Evolutionary conservation across 2,797 vertebrate species (phyloP), one percentile per base, ranked within the genome.

Genomic region (Acanthornis magna): DNA sequence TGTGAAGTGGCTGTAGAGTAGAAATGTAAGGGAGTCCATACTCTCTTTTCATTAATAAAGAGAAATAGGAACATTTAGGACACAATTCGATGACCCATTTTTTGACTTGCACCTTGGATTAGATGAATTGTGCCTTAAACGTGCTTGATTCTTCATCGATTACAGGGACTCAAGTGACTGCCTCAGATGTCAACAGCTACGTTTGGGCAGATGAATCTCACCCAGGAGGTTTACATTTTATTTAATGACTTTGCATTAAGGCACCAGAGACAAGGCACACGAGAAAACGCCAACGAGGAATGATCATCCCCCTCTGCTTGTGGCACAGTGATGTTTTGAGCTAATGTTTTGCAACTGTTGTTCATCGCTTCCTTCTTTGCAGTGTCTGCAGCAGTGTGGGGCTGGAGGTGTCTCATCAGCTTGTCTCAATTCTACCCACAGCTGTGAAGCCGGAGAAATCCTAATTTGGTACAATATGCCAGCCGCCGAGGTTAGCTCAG

Each of bases 161-260:
- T 96, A 88, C 40, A 87, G 58, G 48, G 67, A 34, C 77, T 76
- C 81, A 78, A 55, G 86, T 73, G 66, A 78, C 94, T 78, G 36
- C 36, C 67, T 94, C 48, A 79, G 77, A 76, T 76, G 55, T 94
- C 92, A 93, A 91, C 77, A 89, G 70, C 67, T 79, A 78, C 51
- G 7, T 91, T 86, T 94, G 71, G 62, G 74, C 77, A 92, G 92
- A 93, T 72, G 88, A 96, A 96, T 95, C 80, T 93, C 71, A 90
- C 83, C 71, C 93, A 91, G 84, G 86, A 88, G 84, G 71, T 94
- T 88, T 88, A 25, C 25, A 40, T 94, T 95, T 79, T 76, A 85
- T 92, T 84, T 88, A 88, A 95, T 73, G 71, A 67, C 67, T 88
- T 93, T 90, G 16, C 70, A 81, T 58, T 73, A 60, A 73, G 48